phyloP scores from a whole-genome alignment of 2,888 invertebrate genomes.

The Zygaena filipendulae region DNA sequence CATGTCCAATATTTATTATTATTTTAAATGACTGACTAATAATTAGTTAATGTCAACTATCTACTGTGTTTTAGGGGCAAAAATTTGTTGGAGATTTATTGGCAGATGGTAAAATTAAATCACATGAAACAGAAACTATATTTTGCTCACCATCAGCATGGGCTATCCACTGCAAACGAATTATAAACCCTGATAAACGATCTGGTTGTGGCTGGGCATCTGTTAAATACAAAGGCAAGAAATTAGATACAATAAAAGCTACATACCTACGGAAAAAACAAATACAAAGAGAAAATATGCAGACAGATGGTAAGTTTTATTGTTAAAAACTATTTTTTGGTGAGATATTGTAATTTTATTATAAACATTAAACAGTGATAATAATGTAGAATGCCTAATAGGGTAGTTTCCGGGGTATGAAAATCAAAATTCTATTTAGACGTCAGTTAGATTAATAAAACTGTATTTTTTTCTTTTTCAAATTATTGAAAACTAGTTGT shows the following conservation, averaged over 20 bases:
- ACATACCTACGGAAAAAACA: slow-evolving; percentile 82
- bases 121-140: slow-evolving; percentile 87
- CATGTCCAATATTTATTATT: no score
- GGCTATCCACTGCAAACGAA: slow-evolving; percentile 92
- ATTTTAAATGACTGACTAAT: no score
- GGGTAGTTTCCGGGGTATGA: no score
- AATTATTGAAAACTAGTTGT: no score
- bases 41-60: no score
- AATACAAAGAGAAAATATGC: slow-evolving; percentile 66
- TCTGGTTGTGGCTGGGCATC: slow-evolving; percentile 96
- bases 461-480: no score
- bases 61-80: slow-evolving; percentile 82
- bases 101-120: slow-evolving; percentile 88
- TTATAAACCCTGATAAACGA: slow-evolving; percentile 91
- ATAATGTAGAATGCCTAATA: no score
- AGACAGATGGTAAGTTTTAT: slow-evolving; percentile 43
- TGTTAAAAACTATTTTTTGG: no score
- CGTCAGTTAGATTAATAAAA: no score
- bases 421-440: no score
- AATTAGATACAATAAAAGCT: slow-evolving; percentile 89
- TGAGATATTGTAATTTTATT: background rate
- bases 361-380: no score
- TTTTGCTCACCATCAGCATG: slow-evolving; percentile 93
- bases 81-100: slow-evolving; percentile 89
- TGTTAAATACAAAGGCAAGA: slow-evolving; percentile 87